Percentiles rank a stretch among this genome's conserved stretches.
Evolutionary conservation across 2,113 vertebrate species (phyloP).

Genomic region (Pipa parva): DNA sequence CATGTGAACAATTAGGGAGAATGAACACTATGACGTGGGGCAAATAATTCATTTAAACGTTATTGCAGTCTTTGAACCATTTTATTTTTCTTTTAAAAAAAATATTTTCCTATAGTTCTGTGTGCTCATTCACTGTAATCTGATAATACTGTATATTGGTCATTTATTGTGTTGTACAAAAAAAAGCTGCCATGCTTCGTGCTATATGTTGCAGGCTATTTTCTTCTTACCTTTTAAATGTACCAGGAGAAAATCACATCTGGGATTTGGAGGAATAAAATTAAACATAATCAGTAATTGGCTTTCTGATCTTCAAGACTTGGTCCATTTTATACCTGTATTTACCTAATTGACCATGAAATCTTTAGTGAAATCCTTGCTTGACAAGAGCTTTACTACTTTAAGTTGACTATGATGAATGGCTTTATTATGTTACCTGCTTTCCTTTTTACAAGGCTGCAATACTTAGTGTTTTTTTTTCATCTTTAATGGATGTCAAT

Average conservation of each 20-base stretch:
- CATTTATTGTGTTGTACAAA: no score
- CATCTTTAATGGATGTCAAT: constrained; percentile 48
- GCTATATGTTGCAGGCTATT: constrained; percentile 44
- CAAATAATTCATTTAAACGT: no score
- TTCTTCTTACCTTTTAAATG: constrained; percentile 50
- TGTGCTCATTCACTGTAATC: constrained; percentile 6
- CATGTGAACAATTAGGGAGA: no score
- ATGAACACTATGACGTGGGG: no score
- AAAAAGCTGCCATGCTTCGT: constrained; percentile 45
- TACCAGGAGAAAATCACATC: constrained; percentile 47
- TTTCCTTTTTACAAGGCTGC: constrained; percentile 54
- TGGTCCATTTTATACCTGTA: constrained; percentile 64
- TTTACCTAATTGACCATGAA: constrained; percentile 73
- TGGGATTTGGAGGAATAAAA: constrained; percentile 61
- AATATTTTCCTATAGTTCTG: constrained; percentile 1
- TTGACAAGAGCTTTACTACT: constrained; percentile 51
- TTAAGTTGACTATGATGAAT: constrained; percentile 65
- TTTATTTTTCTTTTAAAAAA: no score
- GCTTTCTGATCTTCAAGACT: constrained; percentile 59
- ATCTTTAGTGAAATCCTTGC: constrained; percentile 57
- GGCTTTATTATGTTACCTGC: constrained; percentile 53
- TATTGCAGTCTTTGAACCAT: no score
- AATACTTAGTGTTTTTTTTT: constrained; percentile 55
- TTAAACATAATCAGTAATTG: constrained; percentile 71
- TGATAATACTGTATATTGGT: constrained; percentile 36